These are phyloP conservation scores for Odontamblyopus lacepedii DNA, from an alignment of 2,797 vertebrate species.

Conservation along the genomic window DNA sequence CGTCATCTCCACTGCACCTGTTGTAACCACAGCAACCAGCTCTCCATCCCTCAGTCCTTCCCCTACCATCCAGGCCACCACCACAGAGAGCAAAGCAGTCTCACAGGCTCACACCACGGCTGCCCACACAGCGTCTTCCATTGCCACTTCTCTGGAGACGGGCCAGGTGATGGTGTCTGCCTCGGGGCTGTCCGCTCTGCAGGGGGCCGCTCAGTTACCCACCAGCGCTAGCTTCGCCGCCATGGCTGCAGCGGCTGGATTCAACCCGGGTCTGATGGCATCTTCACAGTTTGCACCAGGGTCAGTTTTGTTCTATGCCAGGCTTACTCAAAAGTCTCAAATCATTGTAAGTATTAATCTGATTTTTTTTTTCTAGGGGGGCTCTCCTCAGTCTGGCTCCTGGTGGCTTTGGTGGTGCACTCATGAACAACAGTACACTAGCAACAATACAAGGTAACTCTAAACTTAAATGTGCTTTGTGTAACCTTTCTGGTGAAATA, in stretches of 20 bases:
- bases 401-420: slow-evolving; percentile 88
- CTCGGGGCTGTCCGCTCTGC: slow-evolving; percentile 87
- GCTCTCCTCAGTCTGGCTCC: slow-evolving; percentile 94
- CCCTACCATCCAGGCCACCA: slow-evolving; percentile 78
- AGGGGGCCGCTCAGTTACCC: slow-evolving; percentile 88
- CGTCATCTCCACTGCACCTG: slow-evolving; percentile 92
- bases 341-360: too few species aligned
- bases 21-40: slow-evolving; percentile 82
- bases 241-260: slow-evolving; percentile 95
- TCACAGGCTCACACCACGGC: slow-evolving; percentile 68
- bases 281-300: slow-evolving; percentile 94
- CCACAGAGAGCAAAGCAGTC: slow-evolving; percentile 68
- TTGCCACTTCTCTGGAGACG: slow-evolving; percentile 82
- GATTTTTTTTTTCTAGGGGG: slow-evolving; percentile 76
- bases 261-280: slow-evolving; percentile 93
- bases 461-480: not conserved
- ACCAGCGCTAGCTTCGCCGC: slow-evolving; percentile 93
- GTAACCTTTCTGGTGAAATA: too few species aligned
- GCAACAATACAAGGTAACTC: slow-evolving; percentile 97
- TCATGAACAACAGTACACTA: slow-evolving; percentile 98
- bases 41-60: slow-evolving; percentile 90
- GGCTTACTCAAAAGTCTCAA: not conserved
- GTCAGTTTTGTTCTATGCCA: slow-evolving; percentile 72
- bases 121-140: slow-evolving; percentile 85
- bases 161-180: slow-evolving; percentile 95